Evolutionary conservation across 1,140 invertebrate genomes (phyloP).

Genomic region (Drosophila ironensis): DNA sequence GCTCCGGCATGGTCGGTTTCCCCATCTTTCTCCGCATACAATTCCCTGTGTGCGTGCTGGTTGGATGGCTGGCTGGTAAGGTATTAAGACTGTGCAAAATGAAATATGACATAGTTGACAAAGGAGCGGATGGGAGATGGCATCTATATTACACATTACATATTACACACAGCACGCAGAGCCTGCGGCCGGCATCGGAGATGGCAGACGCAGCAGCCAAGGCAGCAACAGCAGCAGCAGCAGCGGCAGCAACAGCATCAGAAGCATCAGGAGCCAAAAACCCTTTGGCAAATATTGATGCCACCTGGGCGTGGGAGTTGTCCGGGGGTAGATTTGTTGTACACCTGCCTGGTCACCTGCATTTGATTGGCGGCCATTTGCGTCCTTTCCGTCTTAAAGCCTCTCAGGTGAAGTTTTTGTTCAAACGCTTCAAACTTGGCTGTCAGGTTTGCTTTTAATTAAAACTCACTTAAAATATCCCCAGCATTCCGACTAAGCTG

Average conservation of each 20-base stretch:
- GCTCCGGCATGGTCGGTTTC: slow-evolving; percentile 31
- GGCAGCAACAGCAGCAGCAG: background rate
- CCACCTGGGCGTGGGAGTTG: slow-evolving; percentile 7
- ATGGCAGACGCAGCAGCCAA: background rate
- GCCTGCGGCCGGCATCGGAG: slow-evolving; percentile 15
- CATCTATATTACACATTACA: slow-evolving; percentile 56
- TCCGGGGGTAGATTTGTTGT: slow-evolving; percentile 15
- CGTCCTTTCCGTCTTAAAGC: too few species aligned
- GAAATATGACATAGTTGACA: slow-evolving; percentile 78
- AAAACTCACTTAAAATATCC: too few species aligned
- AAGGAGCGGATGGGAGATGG: slow-evolving; percentile 57
- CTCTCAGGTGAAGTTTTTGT: background rate
- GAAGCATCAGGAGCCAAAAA: slow-evolving; percentile 19
- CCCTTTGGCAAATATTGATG: slow-evolving; percentile 49
- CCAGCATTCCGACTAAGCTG: too few species aligned
- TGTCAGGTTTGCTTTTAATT: too few species aligned
- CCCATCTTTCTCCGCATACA: background rate
- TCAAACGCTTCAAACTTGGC: too few species aligned
- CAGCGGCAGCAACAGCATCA: background rate
- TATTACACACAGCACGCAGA: slow-evolving; percentile 21
- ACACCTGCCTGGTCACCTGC: slow-evolving; percentile 8
- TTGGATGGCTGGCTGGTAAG: too few species aligned
- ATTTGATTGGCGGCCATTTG: slow-evolving; percentile 3
- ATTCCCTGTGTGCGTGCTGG: too few species aligned
- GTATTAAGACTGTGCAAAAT: slow-evolving; percentile 72